These are phyloP conservation scores for Sebastiscus albofasciatus DNA, from an alignment of 2,797 vertebrate genomes.

Conservation along the genomic window DNA sequence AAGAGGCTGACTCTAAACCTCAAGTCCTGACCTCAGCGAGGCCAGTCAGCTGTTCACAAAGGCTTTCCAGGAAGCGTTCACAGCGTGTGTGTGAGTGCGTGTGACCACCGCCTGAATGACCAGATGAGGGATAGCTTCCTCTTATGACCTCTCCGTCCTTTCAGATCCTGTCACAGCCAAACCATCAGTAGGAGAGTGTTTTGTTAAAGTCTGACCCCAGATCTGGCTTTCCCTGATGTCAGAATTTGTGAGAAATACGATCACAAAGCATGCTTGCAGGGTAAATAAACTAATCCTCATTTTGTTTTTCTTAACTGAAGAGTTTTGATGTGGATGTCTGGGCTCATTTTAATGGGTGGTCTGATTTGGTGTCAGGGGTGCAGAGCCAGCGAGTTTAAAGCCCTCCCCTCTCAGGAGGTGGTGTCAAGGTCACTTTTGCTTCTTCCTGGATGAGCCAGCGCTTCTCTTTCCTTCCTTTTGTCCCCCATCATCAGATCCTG, in stretches of 20 bases:
- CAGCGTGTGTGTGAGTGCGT: conserved; percentile 12
- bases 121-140: conserved; percentile 62
- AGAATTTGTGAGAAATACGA: conserved; percentile 26
- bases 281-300: conserved; percentile 32
- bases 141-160: conserved; percentile 26
- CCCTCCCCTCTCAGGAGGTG: conserved; percentile 38
- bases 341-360: conserved; percentile 36
- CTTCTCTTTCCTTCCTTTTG: conserved; percentile 63
- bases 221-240: not conserved
- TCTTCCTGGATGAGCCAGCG: conserved; percentile 55
- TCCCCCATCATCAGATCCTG: conserved; percentile 33
- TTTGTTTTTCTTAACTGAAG: conserved; percentile 8
- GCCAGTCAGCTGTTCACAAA: conserved; percentile 44
- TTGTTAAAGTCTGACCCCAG: conserved; percentile 14
- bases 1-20: conserved; percentile 17
- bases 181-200: conserved; percentile 19
- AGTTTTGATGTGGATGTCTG: not conserved
- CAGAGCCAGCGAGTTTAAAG: conserved; percentile 25
- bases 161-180: conserved; percentile 3
- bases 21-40: conserved; percentile 11
- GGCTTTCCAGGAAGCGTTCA: conserved; percentile 39
- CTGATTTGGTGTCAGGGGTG: conserved; percentile 21
- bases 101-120: conserved; percentile 22
- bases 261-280: conserved; percentile 10
- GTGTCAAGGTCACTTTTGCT: conserved; percentile 53